Conservation (phyloP, 2,797 vertebrate species). For the Acrossocheilus fasciatus region DNA sequence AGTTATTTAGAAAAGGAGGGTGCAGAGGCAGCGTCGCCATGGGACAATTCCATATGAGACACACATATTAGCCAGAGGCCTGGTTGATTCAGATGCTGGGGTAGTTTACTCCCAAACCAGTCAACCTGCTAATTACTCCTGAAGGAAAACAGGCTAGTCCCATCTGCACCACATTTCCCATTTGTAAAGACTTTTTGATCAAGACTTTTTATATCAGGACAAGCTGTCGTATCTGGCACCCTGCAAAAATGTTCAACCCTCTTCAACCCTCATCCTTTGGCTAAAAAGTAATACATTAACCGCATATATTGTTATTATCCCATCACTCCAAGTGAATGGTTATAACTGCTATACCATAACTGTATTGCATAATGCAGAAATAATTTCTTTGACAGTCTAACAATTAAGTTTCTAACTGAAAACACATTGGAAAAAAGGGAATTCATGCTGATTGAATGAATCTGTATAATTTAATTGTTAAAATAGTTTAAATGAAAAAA, state of each 20-base stretch:
- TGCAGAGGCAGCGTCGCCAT: slow-evolving; percentile 40
- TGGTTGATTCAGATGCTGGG: slow-evolving; percentile 58
- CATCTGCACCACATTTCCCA: slow-evolving; percentile 10
- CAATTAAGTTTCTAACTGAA: background rate
- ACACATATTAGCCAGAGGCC: slow-evolving; percentile 68
- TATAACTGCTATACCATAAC: background rate
- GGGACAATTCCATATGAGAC: slow-evolving; percentile 53
- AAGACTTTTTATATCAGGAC: slow-evolving; percentile 11
- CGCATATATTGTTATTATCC: background rate
- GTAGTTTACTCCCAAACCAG: slow-evolving; percentile 53
- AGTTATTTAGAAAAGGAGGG: slow-evolving; percentile 71
- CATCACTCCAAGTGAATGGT: background rate
- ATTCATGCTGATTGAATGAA: background rate
- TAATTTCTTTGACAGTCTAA: background rate
- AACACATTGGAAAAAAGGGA: background rate
- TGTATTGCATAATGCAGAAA: background rate
- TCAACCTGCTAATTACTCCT: slow-evolving; percentile 61
- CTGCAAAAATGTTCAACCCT: background rate
- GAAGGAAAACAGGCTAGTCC: slow-evolving; percentile 54
- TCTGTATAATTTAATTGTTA: background rate
- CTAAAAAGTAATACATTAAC: background rate
- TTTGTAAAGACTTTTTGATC: slow-evolving; percentile 43
- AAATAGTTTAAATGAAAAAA: background rate
- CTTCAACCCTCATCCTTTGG: background rate
- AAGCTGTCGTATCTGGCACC: background rate